A percentile compares a stretch with the other conserved stretches of the same genome.
Evolutionary conservation across 2,888 invertebrate genomes (phyloP).

Genomic region (Pristionchus japonicus): DNA sequence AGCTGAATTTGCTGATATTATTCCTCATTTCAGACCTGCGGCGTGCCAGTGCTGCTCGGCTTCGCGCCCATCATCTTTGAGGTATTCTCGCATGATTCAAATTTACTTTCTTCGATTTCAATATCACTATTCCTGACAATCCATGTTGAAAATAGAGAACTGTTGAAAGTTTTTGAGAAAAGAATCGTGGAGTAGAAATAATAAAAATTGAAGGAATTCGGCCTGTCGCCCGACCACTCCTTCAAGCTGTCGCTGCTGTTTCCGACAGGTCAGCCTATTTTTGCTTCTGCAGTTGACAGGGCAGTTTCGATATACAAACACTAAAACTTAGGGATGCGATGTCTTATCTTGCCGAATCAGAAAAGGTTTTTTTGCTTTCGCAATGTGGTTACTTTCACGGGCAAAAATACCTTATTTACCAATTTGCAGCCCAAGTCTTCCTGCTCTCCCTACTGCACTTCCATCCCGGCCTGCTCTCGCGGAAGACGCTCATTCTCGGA

Average conservation of each 20-base stretch:
- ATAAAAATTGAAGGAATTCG: neutral
- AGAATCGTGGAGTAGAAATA: neutral
- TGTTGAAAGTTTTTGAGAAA: neutral
- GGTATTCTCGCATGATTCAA: no score
- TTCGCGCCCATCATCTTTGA: conserved; percentile 53
- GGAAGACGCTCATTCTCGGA: conserved; percentile 27
- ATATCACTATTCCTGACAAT: neutral
- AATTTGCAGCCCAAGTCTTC: conserved; percentile 29
- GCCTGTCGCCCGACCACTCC: conserved; percentile 10
- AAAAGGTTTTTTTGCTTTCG: no score
- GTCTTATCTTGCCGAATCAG: no score
- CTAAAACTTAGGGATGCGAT: no score
- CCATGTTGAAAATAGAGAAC: neutral
- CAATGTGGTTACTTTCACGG: no score
- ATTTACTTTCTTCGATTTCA: no score
- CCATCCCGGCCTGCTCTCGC: neutral
- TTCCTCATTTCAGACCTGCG: conserved; percentile 55
- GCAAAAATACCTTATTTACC: neutral
- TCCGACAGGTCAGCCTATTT: conserved; percentile 47
- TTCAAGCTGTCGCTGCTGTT: conserved; percentile 49
- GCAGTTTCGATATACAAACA: neutral
- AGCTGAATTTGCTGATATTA: no score
- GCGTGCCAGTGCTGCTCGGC: conserved; percentile 60
- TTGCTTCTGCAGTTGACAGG: neutral
- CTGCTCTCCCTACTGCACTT: conserved; percentile 42